Percentiles rank a stretch among this genome's conserved stretches.
These are phyloP conservation scores for Ormia ochracea DNA, from an alignment of 2,888 invertebrate genomes.

Conservation along the genomic window DNA sequence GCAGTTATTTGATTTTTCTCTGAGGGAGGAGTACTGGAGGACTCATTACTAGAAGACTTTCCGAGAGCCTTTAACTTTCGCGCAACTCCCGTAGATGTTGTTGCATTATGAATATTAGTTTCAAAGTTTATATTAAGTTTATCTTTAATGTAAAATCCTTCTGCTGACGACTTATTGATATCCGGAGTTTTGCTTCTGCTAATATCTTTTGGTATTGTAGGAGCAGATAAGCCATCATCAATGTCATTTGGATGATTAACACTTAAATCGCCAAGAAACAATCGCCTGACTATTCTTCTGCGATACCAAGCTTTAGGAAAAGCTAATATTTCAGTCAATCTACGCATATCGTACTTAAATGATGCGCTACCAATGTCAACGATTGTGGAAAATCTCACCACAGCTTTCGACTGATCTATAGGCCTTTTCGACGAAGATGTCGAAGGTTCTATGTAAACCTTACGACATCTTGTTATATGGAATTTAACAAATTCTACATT, in stretches of 20 bases:
- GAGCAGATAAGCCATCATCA: constrained; percentile 65
- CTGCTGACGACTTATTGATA: constrained; percentile 66
- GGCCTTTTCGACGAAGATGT: constrained; percentile 75
- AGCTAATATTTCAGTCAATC: constrained; percentile 96
- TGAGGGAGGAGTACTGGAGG: constrained; percentile 79
- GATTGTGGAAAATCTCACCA: constrained; percentile 94
- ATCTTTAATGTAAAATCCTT: constrained; percentile 78
- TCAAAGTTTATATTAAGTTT: constrained; percentile 80
- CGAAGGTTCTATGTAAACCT: constrained; percentile 85
- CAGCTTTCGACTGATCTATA: constrained; percentile 86
- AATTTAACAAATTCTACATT: constrained; percentile 98
- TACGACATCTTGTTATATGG: constrained; percentile 93
- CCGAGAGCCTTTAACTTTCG: constrained; percentile 79
- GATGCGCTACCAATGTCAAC: constrained; percentile 96
- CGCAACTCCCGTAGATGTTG: constrained; percentile 67
- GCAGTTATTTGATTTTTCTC: constrained; percentile 84
- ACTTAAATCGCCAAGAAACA: constrained; percentile 95
- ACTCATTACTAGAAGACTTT: constrained; percentile 80
- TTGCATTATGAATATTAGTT: constrained; percentile 22
- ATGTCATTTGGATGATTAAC: constrained; percentile 75
- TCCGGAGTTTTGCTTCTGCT: constrained; percentile 61
- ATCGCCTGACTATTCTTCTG: constrained; percentile 91
- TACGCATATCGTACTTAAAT: constrained; percentile 99
- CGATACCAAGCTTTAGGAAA: constrained; percentile 99
- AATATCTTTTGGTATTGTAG: constrained; percentile 68